Evolutionary conservation across 2,113 vertebrate genomes (phyloP).

Genomic region (Oceanites oceanicus): DNA sequence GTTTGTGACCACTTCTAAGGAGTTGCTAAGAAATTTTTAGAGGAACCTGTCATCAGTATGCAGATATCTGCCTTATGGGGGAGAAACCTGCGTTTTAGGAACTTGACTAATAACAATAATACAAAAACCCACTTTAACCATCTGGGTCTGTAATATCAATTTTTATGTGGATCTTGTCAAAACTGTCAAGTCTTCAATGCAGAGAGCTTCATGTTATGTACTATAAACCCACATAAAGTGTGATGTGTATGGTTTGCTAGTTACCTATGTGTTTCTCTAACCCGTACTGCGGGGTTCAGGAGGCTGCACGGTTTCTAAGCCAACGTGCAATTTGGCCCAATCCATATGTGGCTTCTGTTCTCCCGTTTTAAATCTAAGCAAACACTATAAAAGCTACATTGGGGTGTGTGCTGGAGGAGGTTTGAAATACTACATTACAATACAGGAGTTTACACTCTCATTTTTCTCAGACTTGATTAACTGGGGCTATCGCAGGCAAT

Average conservation of each 20-base stretch:
- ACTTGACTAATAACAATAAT: background rate
- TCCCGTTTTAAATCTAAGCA: background rate
- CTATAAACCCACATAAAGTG: rapidly evolving
- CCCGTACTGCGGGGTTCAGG: background rate
- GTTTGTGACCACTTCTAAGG: background rate
- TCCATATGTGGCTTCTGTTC: background rate
- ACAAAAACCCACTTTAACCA: background rate
- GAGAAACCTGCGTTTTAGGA: background rate
- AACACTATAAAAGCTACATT: background rate
- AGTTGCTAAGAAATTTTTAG: background rate
- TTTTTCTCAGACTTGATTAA: constrained; percentile 38
- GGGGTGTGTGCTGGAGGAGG: background rate
- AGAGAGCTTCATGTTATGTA: background rate
- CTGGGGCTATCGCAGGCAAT: background rate
- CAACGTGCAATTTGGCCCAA: background rate
- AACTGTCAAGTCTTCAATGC: background rate
- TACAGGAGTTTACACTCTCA: background rate
- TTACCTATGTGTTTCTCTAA: background rate
- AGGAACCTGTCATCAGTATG: background rate
- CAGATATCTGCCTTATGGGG: background rate
- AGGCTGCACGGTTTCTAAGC: background rate
- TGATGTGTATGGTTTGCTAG: background rate
- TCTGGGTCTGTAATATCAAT: background rate
- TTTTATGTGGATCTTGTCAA: background rate
- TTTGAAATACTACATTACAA: background rate